phyloP scores from a whole-genome alignment of 2,888 invertebrate genomes.

The Thysanoteuthis rhombus region DNA sequence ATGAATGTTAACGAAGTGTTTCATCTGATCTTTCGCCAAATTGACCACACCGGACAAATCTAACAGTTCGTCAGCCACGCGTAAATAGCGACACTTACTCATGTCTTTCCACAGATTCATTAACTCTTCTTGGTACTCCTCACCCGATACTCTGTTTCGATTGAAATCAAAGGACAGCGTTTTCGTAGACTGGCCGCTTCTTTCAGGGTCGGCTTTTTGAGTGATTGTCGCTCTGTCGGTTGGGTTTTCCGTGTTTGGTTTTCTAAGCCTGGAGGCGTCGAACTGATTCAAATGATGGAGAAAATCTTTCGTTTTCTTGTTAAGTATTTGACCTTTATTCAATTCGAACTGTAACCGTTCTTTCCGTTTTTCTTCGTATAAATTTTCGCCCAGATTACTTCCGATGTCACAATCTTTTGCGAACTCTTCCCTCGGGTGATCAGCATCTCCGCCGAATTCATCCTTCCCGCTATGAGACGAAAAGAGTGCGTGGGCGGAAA shows the following conservation, averaged over 20 bases:
- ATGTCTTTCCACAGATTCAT: slow-evolving; percentile 57
- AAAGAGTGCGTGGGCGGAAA: slow-evolving; percentile 42
- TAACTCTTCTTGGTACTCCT: slow-evolving; percentile 47
- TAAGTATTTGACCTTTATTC: slow-evolving; percentile 42
- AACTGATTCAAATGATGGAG: slow-evolving; percentile 45
- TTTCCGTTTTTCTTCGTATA: slow-evolving; percentile 54
- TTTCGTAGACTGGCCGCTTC: neutral
- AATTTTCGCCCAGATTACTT: slow-evolving; percentile 51
- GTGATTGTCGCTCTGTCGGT: neutral
- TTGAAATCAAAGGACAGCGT: neutral
- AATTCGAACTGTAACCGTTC: slow-evolving; percentile 55
- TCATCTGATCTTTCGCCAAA: slow-evolving; percentile 57
- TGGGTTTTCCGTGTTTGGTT: neutral
- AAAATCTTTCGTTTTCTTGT: slow-evolving; percentile 49
- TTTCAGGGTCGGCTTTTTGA: neutral
- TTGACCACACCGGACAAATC: slow-evolving; percentile 62
- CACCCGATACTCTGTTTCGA: slow-evolving; percentile 33
- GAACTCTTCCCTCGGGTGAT: neutral
- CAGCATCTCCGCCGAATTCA: neutral
- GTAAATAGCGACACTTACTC: slow-evolving; percentile 60
- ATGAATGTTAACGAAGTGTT: slow-evolving; percentile 41
- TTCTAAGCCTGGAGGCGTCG: neutral
- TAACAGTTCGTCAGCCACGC: slow-evolving; percentile 54
- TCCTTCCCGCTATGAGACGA: slow-evolving; percentile 44
- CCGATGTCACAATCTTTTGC: slow-evolving; percentile 44